Evolutionary conservation across 2,888 invertebrate genomes (phyloP), one percentile per base, ranked within the genome.

Genomic region (Ornithoptera alexandrae): DNA sequence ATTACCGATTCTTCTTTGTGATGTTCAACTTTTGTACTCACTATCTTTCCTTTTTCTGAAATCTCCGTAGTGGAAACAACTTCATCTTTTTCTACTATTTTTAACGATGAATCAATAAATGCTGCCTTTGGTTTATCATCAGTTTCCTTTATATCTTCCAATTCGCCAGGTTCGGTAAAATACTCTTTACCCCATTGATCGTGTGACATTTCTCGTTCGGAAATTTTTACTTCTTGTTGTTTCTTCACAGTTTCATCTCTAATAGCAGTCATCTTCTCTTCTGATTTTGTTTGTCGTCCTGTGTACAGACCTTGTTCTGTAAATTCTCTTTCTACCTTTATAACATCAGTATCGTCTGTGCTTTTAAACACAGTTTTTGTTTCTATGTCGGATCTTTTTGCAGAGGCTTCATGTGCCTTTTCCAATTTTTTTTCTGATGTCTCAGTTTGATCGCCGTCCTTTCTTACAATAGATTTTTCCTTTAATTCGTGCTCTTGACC

Each of bases 141-240:
- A 74, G 90, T 88, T 81, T 92, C 93, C 72, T 86, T 82, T 15
- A 93, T 90, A 62, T 91, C 84, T 79, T 93, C 89, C 62, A 93
- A 76, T 74, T 93, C 93, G 64, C 83, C 89, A 57, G 91, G 88
- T 78, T 93, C 90, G 17, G 91, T 92, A 71, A 93, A 93, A 78
- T 93, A 93, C 83, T 93, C 93, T 77, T 92, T 93, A 7, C 93
- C 93, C 93, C 93, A 93, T 72, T 93, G 92, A 73, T 93, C 93
- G 78, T 93, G 92, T 8, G 88, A 92, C 72, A 93, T 76, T 75
- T 93, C 93, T 76, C 93, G 82, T 81, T 93, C 93, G 3, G 93
- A 93, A 74, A 93, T 93, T 82, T 93, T 93, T 0, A 93, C 82
- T 79, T 93, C 93, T 69, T 92, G 87, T 74, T 89, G 89, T 74